Percentiles rank a stretch among this genome's conserved stretches.
Conservation (phyloP, 2,113 vertebrate genomes). For the Alexandromys fortis region DNA sequence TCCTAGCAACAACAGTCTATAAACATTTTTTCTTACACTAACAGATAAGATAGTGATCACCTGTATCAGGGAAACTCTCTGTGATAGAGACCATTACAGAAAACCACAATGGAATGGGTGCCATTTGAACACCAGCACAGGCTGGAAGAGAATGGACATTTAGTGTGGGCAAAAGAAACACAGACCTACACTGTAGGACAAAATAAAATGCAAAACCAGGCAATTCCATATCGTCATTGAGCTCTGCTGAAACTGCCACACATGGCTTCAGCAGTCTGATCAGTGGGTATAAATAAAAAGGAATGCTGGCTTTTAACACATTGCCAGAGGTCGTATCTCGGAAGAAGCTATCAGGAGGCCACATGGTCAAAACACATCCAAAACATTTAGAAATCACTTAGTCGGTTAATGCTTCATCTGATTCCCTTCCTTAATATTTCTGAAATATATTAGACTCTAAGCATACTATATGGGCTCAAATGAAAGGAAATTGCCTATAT, state of each 20-base stretch:
- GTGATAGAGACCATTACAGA: not conserved
- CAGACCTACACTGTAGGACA: not conserved
- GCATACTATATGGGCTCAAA: not conserved
- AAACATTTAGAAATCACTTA: not conserved
- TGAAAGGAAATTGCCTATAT: not conserved
- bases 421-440: not conserved
- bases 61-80: not conserved
- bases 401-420: not conserved
- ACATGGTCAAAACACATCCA: not conserved
- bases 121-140: not conserved
- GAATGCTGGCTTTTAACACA: not conserved
- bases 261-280: not conserved
- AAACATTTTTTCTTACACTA: not conserved
- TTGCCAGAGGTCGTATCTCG: not conserved
- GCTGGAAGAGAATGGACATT: not conserved
- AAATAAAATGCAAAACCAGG: not conserved
- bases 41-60: not conserved
- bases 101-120: not conserved
- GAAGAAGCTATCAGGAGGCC: too few species aligned
- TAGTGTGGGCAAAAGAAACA: not conserved
- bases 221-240: not conserved
- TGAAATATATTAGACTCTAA: not conserved
- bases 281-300: not conserved
- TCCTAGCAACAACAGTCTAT: not conserved
- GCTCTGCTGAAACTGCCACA: accelerated